Percentiles rank a stretch among this genome's conserved stretches.
Evolutionary conservation across 2,797 vertebrate genomes (phyloP).

Genomic region (Pteropus rufus): DNA sequence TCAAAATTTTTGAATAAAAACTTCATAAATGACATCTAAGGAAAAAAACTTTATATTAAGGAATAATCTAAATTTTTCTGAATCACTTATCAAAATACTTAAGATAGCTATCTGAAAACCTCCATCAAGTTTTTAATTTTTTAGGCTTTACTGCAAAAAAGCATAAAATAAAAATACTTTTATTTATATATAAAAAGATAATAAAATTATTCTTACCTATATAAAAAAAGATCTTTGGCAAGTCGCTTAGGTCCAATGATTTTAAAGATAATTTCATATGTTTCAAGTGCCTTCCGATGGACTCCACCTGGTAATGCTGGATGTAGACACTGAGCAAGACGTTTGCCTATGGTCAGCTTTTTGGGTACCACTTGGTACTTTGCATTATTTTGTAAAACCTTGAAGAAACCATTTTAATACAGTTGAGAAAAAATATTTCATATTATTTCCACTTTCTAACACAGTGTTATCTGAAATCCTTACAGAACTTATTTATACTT

Average conservation of each 20-base stretch:
- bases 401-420: constrained; percentile 58
- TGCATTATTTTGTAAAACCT: constrained; percentile 98
- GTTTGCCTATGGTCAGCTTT: constrained; percentile 97
- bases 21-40: neutral
- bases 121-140: neutral
- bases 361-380: constrained; percentile 99
- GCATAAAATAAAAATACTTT: neutral
- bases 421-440: constrained; percentile 30
- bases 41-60: neutral
- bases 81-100: constrained; percentile 32
- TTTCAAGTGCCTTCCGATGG: constrained; percentile 98
- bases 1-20: neutral
- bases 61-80: neutral
- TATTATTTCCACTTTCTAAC: constrained; percentile 50
- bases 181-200: neutral
- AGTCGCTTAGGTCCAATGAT: constrained; percentile 98
- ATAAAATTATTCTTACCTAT: constrained; percentile 87
- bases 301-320: constrained; percentile 98
- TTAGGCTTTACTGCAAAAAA: constrained; percentile 33
- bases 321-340: constrained; percentile 97
- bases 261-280: constrained; percentile 99
- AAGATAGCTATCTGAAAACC: neutral
- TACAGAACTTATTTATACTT: neutral
- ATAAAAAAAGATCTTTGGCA: constrained; percentile 98
- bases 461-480: neutral